A percentile compares a stretch with the other conserved stretches of the same genome.
These are phyloP conservation scores for Callipepla californica DNA, from an alignment of 2,113 vertebrate genomes.

Conservation along the genomic window DNA sequence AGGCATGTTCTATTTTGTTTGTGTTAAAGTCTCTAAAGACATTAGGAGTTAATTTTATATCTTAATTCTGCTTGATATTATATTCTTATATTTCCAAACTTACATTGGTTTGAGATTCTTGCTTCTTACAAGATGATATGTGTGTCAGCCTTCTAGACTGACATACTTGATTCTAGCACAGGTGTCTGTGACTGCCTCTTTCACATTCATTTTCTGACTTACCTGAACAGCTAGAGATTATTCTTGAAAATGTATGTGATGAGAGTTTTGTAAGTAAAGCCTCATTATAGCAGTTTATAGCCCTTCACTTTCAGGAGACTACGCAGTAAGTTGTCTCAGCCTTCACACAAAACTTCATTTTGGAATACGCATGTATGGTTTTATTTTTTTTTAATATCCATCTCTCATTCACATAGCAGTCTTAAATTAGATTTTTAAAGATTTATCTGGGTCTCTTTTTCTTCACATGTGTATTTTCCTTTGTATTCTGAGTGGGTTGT, in stretches of 20 bases:
- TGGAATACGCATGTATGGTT: background rate
- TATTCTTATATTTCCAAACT: background rate
- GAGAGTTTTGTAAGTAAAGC: background rate
- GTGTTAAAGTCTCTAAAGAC: background rate
- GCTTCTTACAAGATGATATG: background rate
- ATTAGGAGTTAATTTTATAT: background rate
- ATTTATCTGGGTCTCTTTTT: background rate
- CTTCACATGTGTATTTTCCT: background rate
- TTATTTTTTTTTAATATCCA: background rate
- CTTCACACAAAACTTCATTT: background rate
- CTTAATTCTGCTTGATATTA: background rate
- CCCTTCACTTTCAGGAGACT: background rate
- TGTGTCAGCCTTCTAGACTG: background rate
- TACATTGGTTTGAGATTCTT: background rate
- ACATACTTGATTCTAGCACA: background rate
- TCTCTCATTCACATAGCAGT: background rate
- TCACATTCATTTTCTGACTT: background rate
- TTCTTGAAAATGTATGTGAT: background rate
- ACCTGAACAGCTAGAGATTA: background rate
- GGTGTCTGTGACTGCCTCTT: background rate
- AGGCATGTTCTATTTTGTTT: background rate
- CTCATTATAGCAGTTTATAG: fast-evolving
- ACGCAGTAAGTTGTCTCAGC: fast-evolving
- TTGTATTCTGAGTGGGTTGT: background rate
- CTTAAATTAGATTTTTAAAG: background rate